Evolutionary conservation across 2,888 invertebrate species (phyloP).

Genomic region (Aleiodes testaceus): DNA sequence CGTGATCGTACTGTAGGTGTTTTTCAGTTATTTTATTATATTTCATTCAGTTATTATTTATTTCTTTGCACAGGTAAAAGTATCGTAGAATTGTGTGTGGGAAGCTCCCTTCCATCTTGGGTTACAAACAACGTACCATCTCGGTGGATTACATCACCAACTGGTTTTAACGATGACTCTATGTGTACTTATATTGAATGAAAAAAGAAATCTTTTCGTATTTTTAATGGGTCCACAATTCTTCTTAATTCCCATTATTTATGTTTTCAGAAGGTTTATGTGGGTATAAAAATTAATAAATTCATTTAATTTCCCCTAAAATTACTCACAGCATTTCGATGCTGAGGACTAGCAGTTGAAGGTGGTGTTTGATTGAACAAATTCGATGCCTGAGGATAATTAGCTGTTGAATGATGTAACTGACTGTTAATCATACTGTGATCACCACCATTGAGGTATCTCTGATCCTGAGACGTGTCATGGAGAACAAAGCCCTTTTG

Average conservation of each 20-base stretch:
- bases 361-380: slow-evolving; percentile 75
- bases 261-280: not conserved
- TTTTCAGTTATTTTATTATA: slow-evolving; percentile 29
- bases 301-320: too few relatives aligned
- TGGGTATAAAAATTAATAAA: not conserved
- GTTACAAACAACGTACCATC: slow-evolving; percentile 58
- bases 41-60: slow-evolving; percentile 17
- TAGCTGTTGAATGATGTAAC: slow-evolving; percentile 75
- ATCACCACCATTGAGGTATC: slow-evolving; percentile 81
- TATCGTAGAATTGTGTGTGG: slow-evolving; percentile 53
- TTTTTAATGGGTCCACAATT: not conserved
- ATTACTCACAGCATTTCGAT: slow-evolving; percentile 74
- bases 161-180: slow-evolving; percentile 59
- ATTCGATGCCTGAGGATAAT: slow-evolving; percentile 72
- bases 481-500: slow-evolving; percentile 81
- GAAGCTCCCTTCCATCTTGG: slow-evolving; percentile 63
- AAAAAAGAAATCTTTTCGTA: not conserved
- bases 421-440: slow-evolving; percentile 75
- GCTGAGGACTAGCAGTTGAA: slow-evolving; percentile 80
- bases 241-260: not conserved
- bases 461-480: slow-evolving; percentile 73
- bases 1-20: slow-evolving; percentile 51
- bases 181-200: not conserved
- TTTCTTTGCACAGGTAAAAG: slow-evolving; percentile 49
- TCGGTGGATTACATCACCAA: slow-evolving; percentile 70